Percentiles rank a stretch among this genome's conserved stretches.
Conservation (phyloP, 2,888 invertebrate species). For the Parascotia fuliginaria region DNA sequence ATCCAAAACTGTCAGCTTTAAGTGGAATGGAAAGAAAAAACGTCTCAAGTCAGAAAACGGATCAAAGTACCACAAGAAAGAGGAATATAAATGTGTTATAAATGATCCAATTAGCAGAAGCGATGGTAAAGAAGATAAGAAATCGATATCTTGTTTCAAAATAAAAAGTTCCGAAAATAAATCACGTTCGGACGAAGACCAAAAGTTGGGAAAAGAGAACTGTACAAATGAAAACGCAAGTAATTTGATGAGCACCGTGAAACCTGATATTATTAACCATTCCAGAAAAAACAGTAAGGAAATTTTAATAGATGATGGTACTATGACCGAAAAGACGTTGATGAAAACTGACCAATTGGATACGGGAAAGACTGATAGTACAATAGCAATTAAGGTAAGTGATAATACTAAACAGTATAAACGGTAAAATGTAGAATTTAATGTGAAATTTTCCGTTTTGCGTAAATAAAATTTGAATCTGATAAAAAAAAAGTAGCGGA, state of each 20-base stretch:
- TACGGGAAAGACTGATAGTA: conserved; percentile 71
- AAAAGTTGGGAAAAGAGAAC: conserved; percentile 72
- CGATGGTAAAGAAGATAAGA: conserved; percentile 73
- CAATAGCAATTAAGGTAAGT: conserved; percentile 61
- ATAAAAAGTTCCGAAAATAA: conserved; percentile 77
- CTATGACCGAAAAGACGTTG: conserved; percentile 63
- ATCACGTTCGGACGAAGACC: conserved; percentile 71
- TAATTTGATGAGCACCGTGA: conserved; percentile 68
- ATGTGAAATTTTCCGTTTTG: not conserved
- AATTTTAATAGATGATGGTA: conserved; percentile 67
- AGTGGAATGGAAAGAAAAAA: conserved; percentile 82
- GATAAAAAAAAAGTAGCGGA: not conserved
- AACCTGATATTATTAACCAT: conserved; percentile 76
- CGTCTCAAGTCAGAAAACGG: conserved; percentile 67
- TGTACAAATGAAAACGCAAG: conserved; percentile 77
- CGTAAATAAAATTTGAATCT: not conserved
- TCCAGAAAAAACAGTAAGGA: conserved; percentile 69
- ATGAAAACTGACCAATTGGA: conserved; percentile 63
- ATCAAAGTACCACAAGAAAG: conserved; percentile 53
- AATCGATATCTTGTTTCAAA: conserved; percentile 81
- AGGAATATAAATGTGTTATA: conserved; percentile 61
- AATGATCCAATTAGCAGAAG: conserved; percentile 69
- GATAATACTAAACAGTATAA: no score
- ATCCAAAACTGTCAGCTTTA: conserved; percentile 65
- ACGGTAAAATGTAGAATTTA: not conserved